A percentile compares a stretch with the other conserved stretches of the same genome.
phyloP scores from a whole-genome alignment of 92 coral and sea anemone genomes.

The Zoanthus sociatus region DNA sequence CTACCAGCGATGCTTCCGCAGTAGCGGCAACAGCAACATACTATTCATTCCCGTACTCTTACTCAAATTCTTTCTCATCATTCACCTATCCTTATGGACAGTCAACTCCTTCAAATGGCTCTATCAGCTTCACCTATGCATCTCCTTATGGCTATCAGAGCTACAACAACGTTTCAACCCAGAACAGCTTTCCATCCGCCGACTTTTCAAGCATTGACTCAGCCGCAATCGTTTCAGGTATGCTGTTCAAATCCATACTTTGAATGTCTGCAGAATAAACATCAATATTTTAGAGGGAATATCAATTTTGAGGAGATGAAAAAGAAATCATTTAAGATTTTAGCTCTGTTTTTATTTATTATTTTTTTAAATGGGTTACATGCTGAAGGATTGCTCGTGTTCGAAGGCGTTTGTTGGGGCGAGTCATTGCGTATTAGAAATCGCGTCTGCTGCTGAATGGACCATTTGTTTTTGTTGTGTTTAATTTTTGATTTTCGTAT shows the following conservation, averaged over 20 bases:
- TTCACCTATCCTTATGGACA: conserved; percentile 82
- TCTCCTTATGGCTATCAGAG: conserved; percentile 82
- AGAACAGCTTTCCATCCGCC: conserved; percentile 64
- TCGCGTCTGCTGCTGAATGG: conserved; percentile 71
- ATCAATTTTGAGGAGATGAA: conserved; percentile 57
- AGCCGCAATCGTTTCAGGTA: conserved; percentile 75
- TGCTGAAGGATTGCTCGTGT: background rate
- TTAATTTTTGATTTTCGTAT: conserved; percentile 91
- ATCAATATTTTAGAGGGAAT: conserved; percentile 76
- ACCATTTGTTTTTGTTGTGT: conserved; percentile 77
- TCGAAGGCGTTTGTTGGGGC: conserved; percentile 45
- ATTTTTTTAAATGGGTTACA: conserved; percentile 7
- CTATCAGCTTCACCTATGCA: conserved; percentile 83
- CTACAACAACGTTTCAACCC: conserved; percentile 75
- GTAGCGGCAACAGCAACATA: conserved; percentile 66
- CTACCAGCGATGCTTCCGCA: conserved; percentile 71
- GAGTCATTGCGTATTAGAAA: conserved; percentile 54
- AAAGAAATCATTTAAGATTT: conserved; percentile 7
- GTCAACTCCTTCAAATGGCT: conserved; percentile 66
- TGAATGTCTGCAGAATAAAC: conserved; percentile 68
- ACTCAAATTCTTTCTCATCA: conserved; percentile 82
- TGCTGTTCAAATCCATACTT: conserved; percentile 69
- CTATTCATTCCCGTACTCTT: conserved; percentile 91
- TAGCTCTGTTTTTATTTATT: conserved; percentile 13
- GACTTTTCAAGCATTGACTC: conserved; percentile 51